Evolutionary conservation across 2,888 invertebrate species (phyloP).

Genomic region (Dolomedes plantarius): DNA sequence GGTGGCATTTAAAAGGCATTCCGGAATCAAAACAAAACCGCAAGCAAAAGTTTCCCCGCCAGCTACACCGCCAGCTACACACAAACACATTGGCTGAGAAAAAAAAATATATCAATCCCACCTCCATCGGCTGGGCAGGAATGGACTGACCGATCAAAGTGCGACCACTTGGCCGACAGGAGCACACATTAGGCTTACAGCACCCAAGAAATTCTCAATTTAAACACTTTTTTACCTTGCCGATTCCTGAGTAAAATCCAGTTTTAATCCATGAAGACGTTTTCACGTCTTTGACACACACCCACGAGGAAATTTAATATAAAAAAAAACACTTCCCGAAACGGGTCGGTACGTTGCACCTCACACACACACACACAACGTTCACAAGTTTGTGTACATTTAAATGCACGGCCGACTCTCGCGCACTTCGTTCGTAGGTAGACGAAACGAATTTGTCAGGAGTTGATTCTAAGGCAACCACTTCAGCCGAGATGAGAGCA

Average conservation of each 20-base stretch:
- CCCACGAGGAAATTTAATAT: too few relatives aligned
- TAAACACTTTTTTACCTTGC: background rate
- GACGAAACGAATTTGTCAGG: constrained; percentile 13
- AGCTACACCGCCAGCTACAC: too few relatives aligned
- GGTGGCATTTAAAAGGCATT: background rate
- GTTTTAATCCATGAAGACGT: constrained; percentile 11
- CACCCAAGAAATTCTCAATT: background rate
- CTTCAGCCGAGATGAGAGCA: background rate
- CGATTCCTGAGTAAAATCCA: background rate
- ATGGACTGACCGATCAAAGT: constrained; percentile 9
- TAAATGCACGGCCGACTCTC: background rate
- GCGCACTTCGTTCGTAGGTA: constrained; percentile 7
- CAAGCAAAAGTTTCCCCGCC: background rate
- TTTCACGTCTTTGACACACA: background rate
- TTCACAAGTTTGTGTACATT: constrained; percentile 10
- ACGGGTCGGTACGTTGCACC: background rate
- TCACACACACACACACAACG: background rate
- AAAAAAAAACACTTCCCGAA: background rate
- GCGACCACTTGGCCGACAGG: background rate
- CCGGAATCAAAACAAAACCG: background rate
- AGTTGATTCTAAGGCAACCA: background rate
- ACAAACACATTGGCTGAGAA: background rate
- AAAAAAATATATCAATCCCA: constrained; percentile 4
- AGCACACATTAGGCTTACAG: background rate
- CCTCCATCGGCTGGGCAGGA: constrained; percentile 4